These are phyloP conservation scores for Drosophila pachea DNA, from an alignment of 1,140 invertebrate species.

Conservation along the genomic window DNA sequence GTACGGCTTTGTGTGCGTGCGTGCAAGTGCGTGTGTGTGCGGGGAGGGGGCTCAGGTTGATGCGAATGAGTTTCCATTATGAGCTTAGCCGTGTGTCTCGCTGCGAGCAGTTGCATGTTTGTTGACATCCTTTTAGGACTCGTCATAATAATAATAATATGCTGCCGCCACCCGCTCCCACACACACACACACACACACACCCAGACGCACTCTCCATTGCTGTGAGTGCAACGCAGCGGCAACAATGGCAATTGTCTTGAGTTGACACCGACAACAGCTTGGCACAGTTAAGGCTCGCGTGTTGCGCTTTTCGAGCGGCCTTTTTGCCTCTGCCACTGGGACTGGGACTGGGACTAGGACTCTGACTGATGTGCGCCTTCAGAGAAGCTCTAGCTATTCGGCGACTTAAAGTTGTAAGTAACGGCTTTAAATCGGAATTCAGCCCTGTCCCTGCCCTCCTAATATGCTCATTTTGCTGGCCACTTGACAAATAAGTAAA, in stretches of 20 bases:
- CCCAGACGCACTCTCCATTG: background rate
- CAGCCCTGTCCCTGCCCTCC: background rate
- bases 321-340: background rate
- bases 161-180: slow-evolving; percentile 7
- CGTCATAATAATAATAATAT: slow-evolving; percentile 69
- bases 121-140: slow-evolving; percentile 58
- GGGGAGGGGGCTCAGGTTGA: slow-evolving; percentile 24
- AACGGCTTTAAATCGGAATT: background rate
- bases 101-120: slow-evolving; percentile 60
- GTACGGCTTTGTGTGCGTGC: background rate
- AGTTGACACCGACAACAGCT: slow-evolving; percentile 45
- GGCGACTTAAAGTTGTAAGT: no score
- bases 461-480: slow-evolving; percentile 46
- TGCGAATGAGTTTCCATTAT: slow-evolving; percentile 63
- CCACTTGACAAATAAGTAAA: slow-evolving; percentile 29
- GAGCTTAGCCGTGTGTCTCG: slow-evolving; percentile 44
- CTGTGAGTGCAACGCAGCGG: slow-evolving; percentile 30
- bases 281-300: slow-evolving; percentile 16
- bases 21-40: background rate
- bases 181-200: background rate
- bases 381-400: no score
- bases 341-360: background rate
- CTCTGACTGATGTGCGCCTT: no score
- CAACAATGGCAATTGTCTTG: slow-evolving; percentile 71
- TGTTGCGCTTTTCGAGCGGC: slow-evolving; percentile 7